Evolutionary conservation across 2,797 vertebrate species (phyloP), one percentile per base, ranked within the genome.

Genomic region (Salmo trutta): DNA sequence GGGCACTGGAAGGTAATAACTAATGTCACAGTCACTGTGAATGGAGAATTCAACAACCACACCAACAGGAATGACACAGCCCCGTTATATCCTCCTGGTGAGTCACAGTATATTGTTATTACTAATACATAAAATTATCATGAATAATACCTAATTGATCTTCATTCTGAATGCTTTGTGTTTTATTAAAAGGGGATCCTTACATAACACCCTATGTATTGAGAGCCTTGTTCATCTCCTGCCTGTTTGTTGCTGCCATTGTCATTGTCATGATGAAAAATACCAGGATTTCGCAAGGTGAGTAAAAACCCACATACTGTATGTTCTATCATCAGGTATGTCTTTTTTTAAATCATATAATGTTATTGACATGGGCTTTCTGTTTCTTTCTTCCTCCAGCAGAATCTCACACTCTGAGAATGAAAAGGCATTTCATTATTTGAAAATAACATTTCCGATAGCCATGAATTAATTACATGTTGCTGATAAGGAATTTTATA

Each of bases 1-100:
- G 36, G 27, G 29, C 19, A 52, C 27, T 81, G 79, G 77, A 75
- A 15, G 10, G 64, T 79, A 10, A 79, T 81, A n/a, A 54, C 19
- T 12, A 79, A 75, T n/a, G 17, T 77, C n/a, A 81, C 76, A 19
- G 71, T 81, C 36, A 52, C 66, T 51, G 21, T 76, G 36, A 56
- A 71, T 64, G 21, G 56, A 62, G 16, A 62, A 8, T 21, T 21
- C 19, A 62, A 62, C 7, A 21, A 64, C 21, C 2, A 2, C 21
- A 14, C 7, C 59, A n/a, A 19, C 7, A 59, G n/a, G 24, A 14
- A 24, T 10, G n/a, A 10, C 59, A 64, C 59, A 24, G 10, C 10
- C 41, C 10, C 3, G 41, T 47, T 47, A 47, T 12, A 47, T 14
- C 12, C 41, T 36, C 36, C 36, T 8, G 5, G 56, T 62, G 56